Evolutionary conservation across 1,140 invertebrate genomes (phyloP).

Genomic region (Polypedilum pembai): DNA sequence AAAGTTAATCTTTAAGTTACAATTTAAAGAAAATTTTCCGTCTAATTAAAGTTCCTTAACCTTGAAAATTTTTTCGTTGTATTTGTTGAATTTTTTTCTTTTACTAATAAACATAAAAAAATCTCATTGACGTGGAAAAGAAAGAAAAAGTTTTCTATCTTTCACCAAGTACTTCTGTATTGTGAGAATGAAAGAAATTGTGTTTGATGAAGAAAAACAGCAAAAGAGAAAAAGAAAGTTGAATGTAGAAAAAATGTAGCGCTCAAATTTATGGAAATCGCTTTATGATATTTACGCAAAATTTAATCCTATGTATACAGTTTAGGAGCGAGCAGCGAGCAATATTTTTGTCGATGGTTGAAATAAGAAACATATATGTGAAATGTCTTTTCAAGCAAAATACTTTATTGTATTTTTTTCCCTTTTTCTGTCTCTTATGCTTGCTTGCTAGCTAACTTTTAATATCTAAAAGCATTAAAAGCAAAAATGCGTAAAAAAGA

Average conservation of each 20-base stretch:
- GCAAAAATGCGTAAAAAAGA: conserved; percentile 2
- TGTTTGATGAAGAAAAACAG: not conserved
- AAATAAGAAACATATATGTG: not conserved
- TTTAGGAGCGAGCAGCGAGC: not conserved
- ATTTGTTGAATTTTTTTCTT: not conserved
- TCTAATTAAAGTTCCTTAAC: no score
- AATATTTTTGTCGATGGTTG: not conserved
- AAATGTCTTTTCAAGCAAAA: not conserved
- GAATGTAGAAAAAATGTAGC: conserved; percentile 8
- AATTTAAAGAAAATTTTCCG: no score
- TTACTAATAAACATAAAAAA: not conserved
- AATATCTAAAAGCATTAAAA: not conserved
- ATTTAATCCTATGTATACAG: conserved; percentile 19
- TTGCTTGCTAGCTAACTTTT: not conserved
- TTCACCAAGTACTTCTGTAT: not conserved
- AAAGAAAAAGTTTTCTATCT: not conserved
- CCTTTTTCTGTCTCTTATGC: not conserved
- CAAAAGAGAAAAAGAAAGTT: not conserved
- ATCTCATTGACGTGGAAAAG: not conserved
- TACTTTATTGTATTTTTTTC: not conserved
- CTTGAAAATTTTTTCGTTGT: no score
- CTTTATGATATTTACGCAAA: conserved; percentile 18
- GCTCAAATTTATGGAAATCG: conserved; percentile 12
- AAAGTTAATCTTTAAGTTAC: no score
- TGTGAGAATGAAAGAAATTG: not conserved